Base-by-base conservation (phyloP, 2,797 vertebrate genomes). In the Crocodylus rhombifer region DNA sequence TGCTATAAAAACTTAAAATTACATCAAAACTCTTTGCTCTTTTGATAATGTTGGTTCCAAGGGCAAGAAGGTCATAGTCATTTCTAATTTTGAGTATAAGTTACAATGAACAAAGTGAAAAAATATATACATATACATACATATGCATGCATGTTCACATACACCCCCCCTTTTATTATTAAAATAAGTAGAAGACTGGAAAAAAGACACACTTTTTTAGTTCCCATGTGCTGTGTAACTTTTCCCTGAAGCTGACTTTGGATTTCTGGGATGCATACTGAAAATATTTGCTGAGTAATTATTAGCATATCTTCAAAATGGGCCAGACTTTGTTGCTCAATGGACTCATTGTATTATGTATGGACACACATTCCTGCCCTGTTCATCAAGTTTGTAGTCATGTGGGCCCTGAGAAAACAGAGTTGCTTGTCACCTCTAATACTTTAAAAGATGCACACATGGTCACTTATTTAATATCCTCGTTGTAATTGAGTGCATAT, bases 401-500 rank as follows among this genome's bases (percentile, higher is more conserved):
- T 87, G 64, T 69, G 14, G 20, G 5, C 3, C 82, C 55, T 85
- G n/a, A 88, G 42, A 96, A 93, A 95, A 84, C 11, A 82, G 91
- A 96, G 95, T 77, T 94, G 82, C 74, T 96, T 86, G 62, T 82
- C 65, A 84, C 62, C 7, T 76, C 42, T 92, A 95, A 94, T 94
- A 55, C 67, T 79, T 82, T 93, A 94, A 92, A 96, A 96, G 74
- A 96, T 57, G 51, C 2, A 67, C 20, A 82, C 16, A 80, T 77
- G 18, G 23, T 84, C 83, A 61, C 80, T 91, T 92, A 87, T 90
- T 93, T 94, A 93, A 79, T 88, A 14, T 4, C 28, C 17, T 95
- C 63, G 57, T 88, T 36, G 63, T 82, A 96, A 92, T 85, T 89
- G 51, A 67, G 86, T 36, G 95, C 73, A 95, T 60, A 91, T 20